Evolutionary conservation across 2,113 vertebrate genomes (phyloP), one percentile per base, ranked within the genome.

Genomic region (Diadophis punctatus): DNA sequence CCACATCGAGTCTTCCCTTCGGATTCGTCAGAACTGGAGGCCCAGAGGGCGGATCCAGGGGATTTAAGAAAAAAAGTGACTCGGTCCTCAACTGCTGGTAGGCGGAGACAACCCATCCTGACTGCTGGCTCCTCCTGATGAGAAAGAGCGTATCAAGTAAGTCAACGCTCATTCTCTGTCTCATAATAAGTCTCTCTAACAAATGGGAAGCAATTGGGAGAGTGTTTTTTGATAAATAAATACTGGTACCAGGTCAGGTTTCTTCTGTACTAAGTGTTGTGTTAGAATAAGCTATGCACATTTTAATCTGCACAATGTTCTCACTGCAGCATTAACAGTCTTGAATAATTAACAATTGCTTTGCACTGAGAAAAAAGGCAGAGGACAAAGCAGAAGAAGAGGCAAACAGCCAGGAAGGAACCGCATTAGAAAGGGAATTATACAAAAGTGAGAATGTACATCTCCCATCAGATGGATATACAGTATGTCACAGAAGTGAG

Each of bases 301-400:
- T 39, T 85, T 89, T 34, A 58, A 92, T 92, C 58, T 92, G 53
- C 43, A 60, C 51, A 89, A 60, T 49, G 46, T 49, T 89, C 87
- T 51, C 68, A 58, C 87, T 89, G 68, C 39, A 51, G 68, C 12
- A 58, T 89, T 89, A 53, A 85, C 34, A 89, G 11, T 90, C 30
- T 25, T 27, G 87, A 90, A 86, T 86, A 92, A 86, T 89, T 90
- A 90, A 88, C 46, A 92, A 39, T 89, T 49, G 74, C 43, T 92
- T 52, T 60, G 27, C 87, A 84, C 1, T 3, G 87, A 39, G 39
- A 49, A 89, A 43, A 12, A 89, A 48, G 55, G 39, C 55, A 49
- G 27, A 55, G 91, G 2, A 16, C 1, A 48, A 49, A 58, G 18
- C 3, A 34, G 43, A 53, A 7, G 14, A 39, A 88, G 48, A 43